Conservation (phyloP, 2,113 vertebrate species). For the Lophius piscatorius region DNA sequence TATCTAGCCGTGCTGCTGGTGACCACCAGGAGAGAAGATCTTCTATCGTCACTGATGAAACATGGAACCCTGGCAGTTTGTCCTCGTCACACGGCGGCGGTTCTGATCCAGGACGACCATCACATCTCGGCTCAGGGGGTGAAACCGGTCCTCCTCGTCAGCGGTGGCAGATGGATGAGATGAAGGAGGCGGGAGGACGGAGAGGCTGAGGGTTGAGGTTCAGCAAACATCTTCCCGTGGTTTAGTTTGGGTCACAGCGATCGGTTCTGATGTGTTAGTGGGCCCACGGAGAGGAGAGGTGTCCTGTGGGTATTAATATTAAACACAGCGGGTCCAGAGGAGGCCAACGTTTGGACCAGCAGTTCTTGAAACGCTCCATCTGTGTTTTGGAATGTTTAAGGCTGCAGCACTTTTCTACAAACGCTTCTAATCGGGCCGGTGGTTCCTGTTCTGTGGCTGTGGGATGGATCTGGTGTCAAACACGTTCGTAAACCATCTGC, state of each 20-base stretch:
- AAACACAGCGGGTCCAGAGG: constrained; percentile 68
- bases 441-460: too few relatives aligned
- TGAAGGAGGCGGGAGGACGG: constrained; percentile 13
- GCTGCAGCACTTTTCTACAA: too few relatives aligned
- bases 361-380: too few relatives aligned
- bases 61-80: background rate
- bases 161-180: constrained; percentile 14
- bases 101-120: constrained; percentile 28
- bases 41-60: constrained; percentile 12
- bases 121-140: constrained; percentile 19
- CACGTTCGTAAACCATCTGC: too few relatives aligned
- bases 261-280: constrained; percentile 40
- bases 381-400: too few relatives aligned
- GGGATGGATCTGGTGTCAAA: too few relatives aligned
- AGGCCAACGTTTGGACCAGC: constrained; percentile 51
- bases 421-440: too few relatives aligned
- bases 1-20: constrained; percentile 1
- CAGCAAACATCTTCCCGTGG: constrained; percentile 14
- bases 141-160: constrained; percentile 33
- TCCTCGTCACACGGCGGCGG: constrained; percentile 5
- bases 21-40: constrained; percentile 7
- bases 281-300: constrained; percentile 49
- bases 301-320: constrained; percentile 72
- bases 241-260: constrained; percentile 19
- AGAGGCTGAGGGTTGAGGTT: constrained; percentile 41